Percentiles rank a stretch among this genome's conserved stretches.
These are phyloP conservation scores for Enteromius anoplus DNA, from an alignment of 2,797 vertebrate species.

Conservation along the genomic window DNA sequence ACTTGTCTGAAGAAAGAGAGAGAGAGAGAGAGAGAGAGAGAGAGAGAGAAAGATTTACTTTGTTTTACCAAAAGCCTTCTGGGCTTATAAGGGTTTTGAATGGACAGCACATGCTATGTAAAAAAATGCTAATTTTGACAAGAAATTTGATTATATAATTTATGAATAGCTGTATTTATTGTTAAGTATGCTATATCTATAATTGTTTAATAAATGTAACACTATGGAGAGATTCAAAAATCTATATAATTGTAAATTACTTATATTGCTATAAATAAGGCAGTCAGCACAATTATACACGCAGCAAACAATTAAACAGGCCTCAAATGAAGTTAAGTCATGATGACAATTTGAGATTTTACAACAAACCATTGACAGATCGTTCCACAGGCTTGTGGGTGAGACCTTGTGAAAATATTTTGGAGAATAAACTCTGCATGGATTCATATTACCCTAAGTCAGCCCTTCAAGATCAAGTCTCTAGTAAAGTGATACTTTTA, in stretches of 20 bases:
- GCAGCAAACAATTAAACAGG: slow-evolving; percentile 8
- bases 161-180: slow-evolving; percentile 72
- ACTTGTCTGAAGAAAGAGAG: slow-evolving; percentile 20
- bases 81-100: slow-evolving; percentile 26
- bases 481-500: slow-evolving; percentile 17
- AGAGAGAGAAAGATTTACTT: neutral
- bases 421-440: slow-evolving; percentile 31
- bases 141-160: slow-evolving; percentile 73
- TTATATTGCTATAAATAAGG: slow-evolving; percentile 34
- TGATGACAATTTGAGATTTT: slow-evolving; percentile 14
- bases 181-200: slow-evolving; percentile 50
- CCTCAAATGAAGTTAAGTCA: slow-evolving; percentile 24
- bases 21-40: slow-evolving; percentile 25
- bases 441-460: slow-evolving; percentile 17
- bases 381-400: neutral
- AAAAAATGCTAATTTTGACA: slow-evolving; percentile 67
- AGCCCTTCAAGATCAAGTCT: neutral
- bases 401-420: slow-evolving; percentile 17
- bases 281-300: slow-evolving; percentile 27
- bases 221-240: slow-evolving; percentile 19
- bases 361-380: neutral
- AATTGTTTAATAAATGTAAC: slow-evolving; percentile 29
- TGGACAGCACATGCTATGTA: slow-evolving; percentile 43
- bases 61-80: slow-evolving; percentile 31
- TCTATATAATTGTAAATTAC: slow-evolving; percentile 37